Percentiles rank a stretch among this genome's conserved stretches.
These are phyloP conservation scores for Spisula solida DNA, from an alignment of 2,888 invertebrate species.

Conservation along the genomic window DNA sequence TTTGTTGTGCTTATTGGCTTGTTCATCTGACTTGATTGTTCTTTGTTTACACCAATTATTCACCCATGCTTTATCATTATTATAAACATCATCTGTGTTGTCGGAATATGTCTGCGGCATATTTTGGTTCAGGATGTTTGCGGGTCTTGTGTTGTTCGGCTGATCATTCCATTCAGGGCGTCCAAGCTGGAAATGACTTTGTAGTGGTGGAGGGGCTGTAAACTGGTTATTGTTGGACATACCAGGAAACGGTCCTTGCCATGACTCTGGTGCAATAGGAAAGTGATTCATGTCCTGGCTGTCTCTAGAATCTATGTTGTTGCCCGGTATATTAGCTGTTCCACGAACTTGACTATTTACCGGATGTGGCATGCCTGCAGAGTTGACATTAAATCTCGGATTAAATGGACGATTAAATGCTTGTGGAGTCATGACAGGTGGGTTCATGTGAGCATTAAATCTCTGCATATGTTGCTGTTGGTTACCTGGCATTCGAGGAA, in stretches of 20 bases:
- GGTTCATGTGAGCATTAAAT: background rate
- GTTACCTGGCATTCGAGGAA: background rate
- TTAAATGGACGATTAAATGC: background rate
- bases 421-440: background rate
- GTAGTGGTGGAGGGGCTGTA: background rate
- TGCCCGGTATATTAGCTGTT: background rate
- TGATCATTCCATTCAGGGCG: background rate
- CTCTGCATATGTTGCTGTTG: background rate
- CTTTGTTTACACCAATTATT: background rate
- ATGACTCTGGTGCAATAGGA: background rate
- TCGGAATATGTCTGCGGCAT: background rate
- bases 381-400: background rate
- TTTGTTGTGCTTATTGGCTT: background rate
- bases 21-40: background rate
- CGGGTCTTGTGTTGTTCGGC: background rate
- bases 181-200: background rate
- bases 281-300: background rate
- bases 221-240: background rate
- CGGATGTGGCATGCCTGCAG: background rate
- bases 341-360: background rate
- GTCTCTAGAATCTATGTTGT: background rate
- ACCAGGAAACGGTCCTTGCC: background rate
- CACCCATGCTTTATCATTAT: slow-evolving; percentile 21
- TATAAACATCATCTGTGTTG: background rate
- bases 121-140: background rate